These are phyloP conservation scores for Tragelaphus strepsiceros DNA, from an alignment of 2,113 vertebrate species.

Conservation along the genomic window DNA sequence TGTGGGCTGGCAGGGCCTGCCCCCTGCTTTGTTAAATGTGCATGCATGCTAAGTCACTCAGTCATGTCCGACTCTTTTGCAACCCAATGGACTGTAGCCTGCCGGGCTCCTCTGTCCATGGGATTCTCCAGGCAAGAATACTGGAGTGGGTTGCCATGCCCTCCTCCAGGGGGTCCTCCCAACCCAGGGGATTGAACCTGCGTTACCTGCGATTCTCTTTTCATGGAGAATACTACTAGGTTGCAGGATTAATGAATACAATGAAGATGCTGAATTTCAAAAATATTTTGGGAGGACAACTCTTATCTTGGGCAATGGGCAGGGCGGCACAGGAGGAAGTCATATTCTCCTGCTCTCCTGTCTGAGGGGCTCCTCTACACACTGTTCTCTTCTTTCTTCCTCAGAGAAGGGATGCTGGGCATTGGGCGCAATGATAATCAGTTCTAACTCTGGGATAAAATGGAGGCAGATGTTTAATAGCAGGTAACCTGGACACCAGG, in stretches of 20 bases:
- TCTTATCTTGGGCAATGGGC: not conserved
- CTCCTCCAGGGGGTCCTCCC: not conserved
- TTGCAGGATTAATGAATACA: conserved; percentile 29
- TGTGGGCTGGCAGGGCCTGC: not conserved
- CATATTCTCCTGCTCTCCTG: not conserved
- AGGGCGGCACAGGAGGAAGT: not conserved
- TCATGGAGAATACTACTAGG: not conserved
- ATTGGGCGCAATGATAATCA: not conserved
- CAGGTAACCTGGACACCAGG: conserved; percentile 49
- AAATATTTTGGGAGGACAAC: not conserved
- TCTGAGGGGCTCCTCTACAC: not conserved
- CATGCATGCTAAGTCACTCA: not conserved
- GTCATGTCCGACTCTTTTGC: rapidly evolving
- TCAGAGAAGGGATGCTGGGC: not conserved
- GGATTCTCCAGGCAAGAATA: not conserved
- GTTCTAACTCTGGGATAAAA: not conserved
- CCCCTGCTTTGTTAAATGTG: not conserved
- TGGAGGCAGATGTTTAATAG: conserved; percentile 38
- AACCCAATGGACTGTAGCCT: not conserved
- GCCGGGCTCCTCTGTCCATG: not conserved
- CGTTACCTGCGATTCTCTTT: conserved; percentile 14
- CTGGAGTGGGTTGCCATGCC: not conserved
- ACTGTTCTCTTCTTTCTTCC: not conserved
- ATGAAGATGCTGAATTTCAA: conserved; percentile 24
- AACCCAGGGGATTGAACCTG: not conserved